phyloP scores from a whole-genome alignment of 2,888 invertebrate genomes.

The Romanomermis culicivorax region DNA sequence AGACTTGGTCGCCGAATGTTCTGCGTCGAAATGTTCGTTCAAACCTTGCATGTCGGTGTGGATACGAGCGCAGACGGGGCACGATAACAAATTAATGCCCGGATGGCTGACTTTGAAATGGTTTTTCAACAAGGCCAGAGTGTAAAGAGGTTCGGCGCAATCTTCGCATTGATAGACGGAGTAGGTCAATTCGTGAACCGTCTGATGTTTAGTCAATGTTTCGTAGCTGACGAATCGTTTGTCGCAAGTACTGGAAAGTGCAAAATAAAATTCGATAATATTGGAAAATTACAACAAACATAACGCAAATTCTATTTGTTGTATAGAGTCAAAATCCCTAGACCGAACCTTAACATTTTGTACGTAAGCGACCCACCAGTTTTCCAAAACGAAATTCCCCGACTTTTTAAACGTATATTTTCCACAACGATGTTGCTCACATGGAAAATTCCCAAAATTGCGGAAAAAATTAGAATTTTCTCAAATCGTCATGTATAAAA shows the following conservation, averaged over 20 bases:
- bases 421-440: too few species aligned
- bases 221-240: constrained; percentile 1
- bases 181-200: constrained; percentile 6
- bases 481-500: too few species aligned
- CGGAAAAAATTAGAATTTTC: too few species aligned
- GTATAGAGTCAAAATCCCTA: too few species aligned
- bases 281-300: too few species aligned
- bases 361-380: too few species aligned
- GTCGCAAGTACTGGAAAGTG: not conserved
- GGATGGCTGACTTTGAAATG: constrained; percentile 4
- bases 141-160: constrained; percentile 7
- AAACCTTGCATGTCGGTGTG: constrained; percentile 5
- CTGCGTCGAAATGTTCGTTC: constrained; percentile 1
- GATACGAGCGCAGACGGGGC: constrained; percentile 7
- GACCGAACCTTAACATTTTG: too few species aligned
- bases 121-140: constrained; percentile 4
- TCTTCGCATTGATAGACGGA: constrained; percentile 10
- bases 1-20: not conserved
- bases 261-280: too few species aligned
- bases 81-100: constrained; percentile 5
- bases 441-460: too few species aligned
- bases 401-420: too few species aligned
- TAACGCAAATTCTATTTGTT: not conserved
- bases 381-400: too few species aligned
- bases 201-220: constrained; percentile 2